Evolutionary conservation across 2,888 invertebrate genomes (phyloP), one percentile per base, ranked within the genome.

Genomic region (Myopa tessellatipennis): DNA sequence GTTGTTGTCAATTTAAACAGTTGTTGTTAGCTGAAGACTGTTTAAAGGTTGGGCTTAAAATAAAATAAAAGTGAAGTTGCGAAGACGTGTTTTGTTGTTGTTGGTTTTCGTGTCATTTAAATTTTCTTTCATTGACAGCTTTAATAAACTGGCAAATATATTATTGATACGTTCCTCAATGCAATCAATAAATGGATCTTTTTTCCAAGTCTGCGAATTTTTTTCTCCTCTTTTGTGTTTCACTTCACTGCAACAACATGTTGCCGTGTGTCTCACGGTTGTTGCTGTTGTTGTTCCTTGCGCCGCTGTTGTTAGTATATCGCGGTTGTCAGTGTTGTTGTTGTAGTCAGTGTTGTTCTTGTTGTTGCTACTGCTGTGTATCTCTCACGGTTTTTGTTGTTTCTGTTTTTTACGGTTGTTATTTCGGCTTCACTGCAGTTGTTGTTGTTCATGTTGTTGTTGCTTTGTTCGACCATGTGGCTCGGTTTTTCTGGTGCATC

Each of bases 351-450:
- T 58, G 40, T 73, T 34, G 72, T 63, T 63, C 34, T 58, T 63
- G 38, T 63, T 69, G 38, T 63, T 38, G 63, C 63, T 63, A 61
- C n/a, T 45, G 60, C 16, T 65, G 65, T 60, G 18, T 4, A 26
- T 2, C 55, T 67, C 76, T 73, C 34, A 55, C 65, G 50, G 52
- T 34, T 36, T 65, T 77, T 77, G 65, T 73, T 76, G 72, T 78
- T 61, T 16, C 26, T 26, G 26, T 26, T 26, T 26, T 26, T 26
- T 26, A 26, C 26, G 2, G 26, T 26, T 26, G 26, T 26, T 34
- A 7, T 7, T 36, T 16, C 58, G 60, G 63, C 60, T 75, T 73
- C 34, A 55, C 65, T 65, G 40, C 36, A 38, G 71, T 77, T 77
- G 65, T 73, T 76, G 72, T 78, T 61, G 18, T n/a, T n/a, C n/a